A percentile compares a stretch with the other conserved stretches of the same genome.
Conservation (phyloP, 2,797 vertebrate species). For the Chiloscyllium punctatum region DNA sequence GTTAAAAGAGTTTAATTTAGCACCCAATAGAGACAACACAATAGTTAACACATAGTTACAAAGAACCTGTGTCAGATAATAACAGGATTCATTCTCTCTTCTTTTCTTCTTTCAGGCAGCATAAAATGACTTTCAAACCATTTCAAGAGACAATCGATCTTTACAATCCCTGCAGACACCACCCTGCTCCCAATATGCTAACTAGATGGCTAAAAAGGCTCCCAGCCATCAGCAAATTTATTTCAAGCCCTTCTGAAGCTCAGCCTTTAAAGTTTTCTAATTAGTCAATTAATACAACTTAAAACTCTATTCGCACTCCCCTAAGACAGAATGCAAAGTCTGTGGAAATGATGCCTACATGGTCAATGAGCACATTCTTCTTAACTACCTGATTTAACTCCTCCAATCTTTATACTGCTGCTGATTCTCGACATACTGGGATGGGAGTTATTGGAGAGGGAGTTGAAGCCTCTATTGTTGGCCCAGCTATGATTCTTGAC, state of each 20-base stretch:
- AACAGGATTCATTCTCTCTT: background rate
- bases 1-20: background rate
- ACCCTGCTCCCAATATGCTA: slow-evolving; percentile 14
- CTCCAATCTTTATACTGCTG: background rate
- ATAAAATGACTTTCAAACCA: slow-evolving; percentile 21
- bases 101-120: background rate
- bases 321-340: background rate
- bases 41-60: background rate
- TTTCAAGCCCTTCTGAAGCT: slow-evolving; percentile 12
- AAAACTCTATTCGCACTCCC: background rate
- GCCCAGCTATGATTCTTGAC: background rate
- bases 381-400: background rate
- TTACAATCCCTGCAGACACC: background rate
- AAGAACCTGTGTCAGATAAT: background rate
- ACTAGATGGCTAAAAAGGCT: background rate
- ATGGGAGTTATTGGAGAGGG: background rate
- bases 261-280: background rate
- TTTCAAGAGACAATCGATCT: slow-evolving; percentile 14
- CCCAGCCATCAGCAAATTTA: slow-evolving; percentile 18
- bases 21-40: background rate
- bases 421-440: background rate
- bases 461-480: background rate
- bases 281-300: slow-evolving; percentile 21
- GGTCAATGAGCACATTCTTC: background rate
- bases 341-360: background rate